Conservation (phyloP, 1,140 invertebrate species). For the Drosophila tristis region DNA sequence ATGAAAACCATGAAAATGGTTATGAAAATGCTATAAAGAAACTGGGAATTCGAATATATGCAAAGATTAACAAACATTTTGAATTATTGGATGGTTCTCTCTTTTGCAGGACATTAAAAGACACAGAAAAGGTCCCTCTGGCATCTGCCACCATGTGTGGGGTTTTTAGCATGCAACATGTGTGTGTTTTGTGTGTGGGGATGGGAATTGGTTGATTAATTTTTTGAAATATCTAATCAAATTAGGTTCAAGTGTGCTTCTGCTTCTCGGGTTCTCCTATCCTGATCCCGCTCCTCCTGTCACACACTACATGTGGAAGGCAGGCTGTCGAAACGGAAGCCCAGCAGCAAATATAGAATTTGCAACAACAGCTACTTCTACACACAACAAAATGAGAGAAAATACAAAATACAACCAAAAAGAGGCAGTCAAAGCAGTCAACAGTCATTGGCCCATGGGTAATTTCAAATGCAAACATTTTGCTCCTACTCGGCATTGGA, state of each 20-base stretch:
- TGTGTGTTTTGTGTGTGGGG: background rate
- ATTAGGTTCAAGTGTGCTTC: constrained; percentile 38
- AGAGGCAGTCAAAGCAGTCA: constrained; percentile 30
- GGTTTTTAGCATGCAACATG: constrained; percentile 25
- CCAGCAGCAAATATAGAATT: constrained; percentile 16
- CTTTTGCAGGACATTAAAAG: too few relatives aligned
- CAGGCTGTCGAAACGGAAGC: constrained; percentile 19
- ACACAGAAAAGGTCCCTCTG: background rate
- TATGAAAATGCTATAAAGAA: too few relatives aligned
- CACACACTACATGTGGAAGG: too few relatives aligned
- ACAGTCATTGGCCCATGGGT: constrained; percentile 78
- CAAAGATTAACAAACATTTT: too few relatives aligned
- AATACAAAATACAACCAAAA: background rate
- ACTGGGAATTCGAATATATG: too few relatives aligned
- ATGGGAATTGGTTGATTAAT: constrained; percentile 34
- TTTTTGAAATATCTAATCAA: constrained; percentile 48
- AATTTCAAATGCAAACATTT: constrained; percentile 78
- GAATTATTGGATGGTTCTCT: too few relatives aligned
- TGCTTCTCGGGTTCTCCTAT: constrained; percentile 2
- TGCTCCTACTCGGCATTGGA: constrained; percentile 47
- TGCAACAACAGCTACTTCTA: too few relatives aligned
- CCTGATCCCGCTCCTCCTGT: background rate
- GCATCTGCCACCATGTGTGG: background rate
- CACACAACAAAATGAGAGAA: constrained; percentile 18
- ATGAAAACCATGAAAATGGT: too few relatives aligned